Conservation (phyloP, 2,888 invertebrate species). For the Candidula unifasciata region DNA sequence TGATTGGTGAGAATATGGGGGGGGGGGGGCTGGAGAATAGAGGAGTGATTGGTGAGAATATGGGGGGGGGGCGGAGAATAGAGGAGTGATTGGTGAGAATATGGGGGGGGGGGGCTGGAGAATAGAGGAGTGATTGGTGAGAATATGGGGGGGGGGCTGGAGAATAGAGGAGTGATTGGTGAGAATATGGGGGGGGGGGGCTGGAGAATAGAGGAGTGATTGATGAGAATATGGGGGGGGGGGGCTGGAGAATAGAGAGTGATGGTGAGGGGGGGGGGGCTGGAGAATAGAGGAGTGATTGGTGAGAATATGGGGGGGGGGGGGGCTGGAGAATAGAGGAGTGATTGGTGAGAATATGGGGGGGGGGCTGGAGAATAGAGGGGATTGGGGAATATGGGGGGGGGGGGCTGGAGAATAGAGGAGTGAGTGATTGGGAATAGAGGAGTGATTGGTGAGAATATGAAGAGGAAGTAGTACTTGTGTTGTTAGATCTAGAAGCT, state of each 20-base stretch:
- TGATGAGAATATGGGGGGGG: no score
- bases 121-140: background rate
- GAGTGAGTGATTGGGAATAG: background rate
- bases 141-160: no score
- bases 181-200: no score
- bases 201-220: background rate
- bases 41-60: background rate
- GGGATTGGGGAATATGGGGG: background rate
- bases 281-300: background rate
- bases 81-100: no score
- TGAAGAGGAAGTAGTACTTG: no score
- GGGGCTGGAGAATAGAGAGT: background rate
- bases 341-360: background rate
- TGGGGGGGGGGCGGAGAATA: no score
- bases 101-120: background rate
- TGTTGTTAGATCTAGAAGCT: no score
- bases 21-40: background rate
- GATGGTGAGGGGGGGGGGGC: slow-evolving; percentile 6
- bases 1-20: background rate
- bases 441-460: no score
- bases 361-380: background rate
- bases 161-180: no score
- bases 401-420: background rate
- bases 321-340: background rate
- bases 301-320: background rate